Base-by-base conservation (phyloP, 2,888 invertebrate genomes). In the Philhelius pedissequus region DNA sequence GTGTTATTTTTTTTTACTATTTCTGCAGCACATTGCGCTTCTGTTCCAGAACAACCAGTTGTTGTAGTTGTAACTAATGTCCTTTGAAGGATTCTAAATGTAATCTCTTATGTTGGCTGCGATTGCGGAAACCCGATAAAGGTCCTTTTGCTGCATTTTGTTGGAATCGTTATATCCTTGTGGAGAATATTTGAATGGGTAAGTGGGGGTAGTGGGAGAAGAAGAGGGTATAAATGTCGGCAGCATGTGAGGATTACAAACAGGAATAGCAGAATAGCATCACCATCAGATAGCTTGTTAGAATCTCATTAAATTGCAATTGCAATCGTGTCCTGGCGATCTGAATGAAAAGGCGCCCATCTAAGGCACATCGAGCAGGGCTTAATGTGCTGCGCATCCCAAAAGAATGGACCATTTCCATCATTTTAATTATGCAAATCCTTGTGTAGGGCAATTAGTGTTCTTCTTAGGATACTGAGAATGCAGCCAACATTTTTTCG, bases 371-470 rank as follows among this genome's bases (percentile, higher is more conserved):
- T 60, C n/a, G 38, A 38, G 38, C 11, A 35, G 32, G 20, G 6
- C 25, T 74, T 68, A 50, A 70, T 70, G n/a, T n/a, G n/a, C n/a
- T n/a, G n/a, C n/a, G 52, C 62, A 56, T 74, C 62, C 68, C 71
- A n/a, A 48, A 18, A 27, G 22, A 30, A 38, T 38, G 64, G 56
- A 52, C 60, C 50, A 25, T 50, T 69, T 56, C 35, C 78, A 75
- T 80, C 60, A 70, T 62, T 76, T 80, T 80, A 84, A 84, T 84
- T 84, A 84, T 84, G 84, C 80, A 84, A 84, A 83, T 83, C 83
- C 69, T 75, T 74, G 69, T 38, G 82, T 73, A 62, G 25, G 75
- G 76, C 71, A 84, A 84, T 84, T 80, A 84, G 75, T 70, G 75
- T 75, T 6, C 18, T 62, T 11, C 60, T 20, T 5, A 25, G 52